phyloP scores from a whole-genome alignment of 2,888 invertebrate species.

The Allolobophora icterica region DNA sequence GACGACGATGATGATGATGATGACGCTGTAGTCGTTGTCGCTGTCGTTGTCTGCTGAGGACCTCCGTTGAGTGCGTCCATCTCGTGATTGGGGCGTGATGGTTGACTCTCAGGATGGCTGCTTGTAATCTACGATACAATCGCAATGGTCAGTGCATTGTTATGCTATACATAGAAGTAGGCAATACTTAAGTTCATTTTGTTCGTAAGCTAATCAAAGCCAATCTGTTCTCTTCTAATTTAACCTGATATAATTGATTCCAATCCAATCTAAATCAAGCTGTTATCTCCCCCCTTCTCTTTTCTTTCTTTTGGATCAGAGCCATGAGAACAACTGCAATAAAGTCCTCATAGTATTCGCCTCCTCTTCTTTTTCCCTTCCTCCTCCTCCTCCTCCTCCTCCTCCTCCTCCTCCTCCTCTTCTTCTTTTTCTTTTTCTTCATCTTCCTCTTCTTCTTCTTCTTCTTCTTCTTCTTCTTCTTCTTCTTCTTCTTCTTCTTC shows the following conservation, averaged over 20 bases:
- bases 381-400: neutral
- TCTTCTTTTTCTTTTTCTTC: neutral
- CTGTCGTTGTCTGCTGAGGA: neutral
- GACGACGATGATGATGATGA: conserved; percentile 12
- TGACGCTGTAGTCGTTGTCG: neutral
- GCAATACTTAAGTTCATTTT: no score
- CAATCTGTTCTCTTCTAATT: no score
- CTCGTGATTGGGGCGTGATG: neutral
- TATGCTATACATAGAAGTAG: no score
- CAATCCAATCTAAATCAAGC: no score
- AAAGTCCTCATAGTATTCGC: no score
- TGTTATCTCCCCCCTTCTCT: neutral
- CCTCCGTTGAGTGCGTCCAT: conserved; percentile 12
- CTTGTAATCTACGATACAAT: neutral
- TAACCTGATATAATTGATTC: no score
- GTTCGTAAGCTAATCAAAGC: no score
- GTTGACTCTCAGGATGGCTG: neutral
- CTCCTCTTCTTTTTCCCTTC: no score
- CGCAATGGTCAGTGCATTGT: no score
- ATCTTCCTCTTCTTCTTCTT: neutral
- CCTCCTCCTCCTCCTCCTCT: conserved; percentile 19
- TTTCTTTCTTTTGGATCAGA: no score
- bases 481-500: neutral
- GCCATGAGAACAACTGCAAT: no score
- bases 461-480: neutral